Percentiles rank a stretch among this genome's conserved stretches.
phyloP scores from a whole-genome alignment of 2,888 invertebrate genomes.

The Luperina testacea region DNA sequence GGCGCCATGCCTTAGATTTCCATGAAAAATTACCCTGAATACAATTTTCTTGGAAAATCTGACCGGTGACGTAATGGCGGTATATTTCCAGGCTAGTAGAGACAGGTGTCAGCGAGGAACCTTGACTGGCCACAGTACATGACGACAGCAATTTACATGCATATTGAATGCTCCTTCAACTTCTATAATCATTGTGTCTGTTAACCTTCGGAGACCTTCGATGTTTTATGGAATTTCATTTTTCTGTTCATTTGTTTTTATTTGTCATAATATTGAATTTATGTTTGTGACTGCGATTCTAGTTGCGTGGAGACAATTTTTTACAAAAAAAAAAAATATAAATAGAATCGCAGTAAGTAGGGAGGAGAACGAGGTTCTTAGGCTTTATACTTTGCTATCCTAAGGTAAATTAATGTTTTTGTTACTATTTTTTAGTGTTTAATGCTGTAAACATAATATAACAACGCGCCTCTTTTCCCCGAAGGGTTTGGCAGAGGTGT shows the following conservation, averaged over 20 bases:
- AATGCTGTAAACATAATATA: neutral
- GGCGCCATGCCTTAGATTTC: slow-evolving; percentile 64
- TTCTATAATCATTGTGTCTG: slow-evolving; percentile 41
- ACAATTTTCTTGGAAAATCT: slow-evolving; percentile 55
- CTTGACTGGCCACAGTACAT: slow-evolving; percentile 43
- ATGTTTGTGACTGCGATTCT: neutral
- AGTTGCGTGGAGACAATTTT: neutral
- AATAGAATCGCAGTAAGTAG: neutral
- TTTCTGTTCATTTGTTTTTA: slow-evolving; percentile 29
- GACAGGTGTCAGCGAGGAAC: slow-evolving; percentile 60
- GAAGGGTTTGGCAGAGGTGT: neutral
- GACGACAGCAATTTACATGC: slow-evolving; percentile 61
- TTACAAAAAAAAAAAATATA: neutral
- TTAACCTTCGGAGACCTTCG: slow-evolving; percentile 24
- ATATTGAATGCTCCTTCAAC: slow-evolving; percentile 56
- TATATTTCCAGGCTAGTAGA: slow-evolving; percentile 34
- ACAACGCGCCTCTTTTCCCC: neutral
- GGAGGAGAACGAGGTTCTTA: neutral
- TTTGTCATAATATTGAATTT: neutral
- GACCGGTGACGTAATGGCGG: slow-evolving; percentile 50
- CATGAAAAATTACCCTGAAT: slow-evolving; percentile 71
- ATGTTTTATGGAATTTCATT: slow-evolving; percentile 5
- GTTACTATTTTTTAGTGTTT: neutral
- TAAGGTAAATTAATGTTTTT: neutral
- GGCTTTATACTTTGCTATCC: neutral